Conservation (phyloP, 2,113 vertebrate species). For the Mirza zaza region DNA sequence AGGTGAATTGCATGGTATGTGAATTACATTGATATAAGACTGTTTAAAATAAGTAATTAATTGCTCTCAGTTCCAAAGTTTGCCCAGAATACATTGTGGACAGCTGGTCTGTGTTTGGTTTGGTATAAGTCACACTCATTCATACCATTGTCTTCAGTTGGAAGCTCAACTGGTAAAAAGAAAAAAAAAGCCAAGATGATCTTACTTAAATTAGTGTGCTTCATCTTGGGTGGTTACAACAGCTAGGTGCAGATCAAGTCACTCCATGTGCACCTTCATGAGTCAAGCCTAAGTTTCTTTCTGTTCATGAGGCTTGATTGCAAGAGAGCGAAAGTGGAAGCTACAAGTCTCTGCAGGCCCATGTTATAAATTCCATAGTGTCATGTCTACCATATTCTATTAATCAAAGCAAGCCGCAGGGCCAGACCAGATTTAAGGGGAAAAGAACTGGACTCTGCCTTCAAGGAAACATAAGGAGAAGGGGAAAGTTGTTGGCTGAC, state of each 20-base stretch:
- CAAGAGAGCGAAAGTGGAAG: neutral
- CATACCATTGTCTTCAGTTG: neutral
- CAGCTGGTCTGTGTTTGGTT: neutral
- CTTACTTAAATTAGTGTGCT: neutral
- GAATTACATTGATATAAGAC: neutral
- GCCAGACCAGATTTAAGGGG: neutral
- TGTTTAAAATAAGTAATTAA: neutral
- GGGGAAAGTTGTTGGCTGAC: neutral
- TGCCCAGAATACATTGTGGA: neutral
- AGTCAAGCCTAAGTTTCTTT: neutral
- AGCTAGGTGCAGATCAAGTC: neutral
- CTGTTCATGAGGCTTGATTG: neutral
- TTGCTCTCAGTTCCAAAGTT: neutral
- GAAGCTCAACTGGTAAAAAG: neutral
- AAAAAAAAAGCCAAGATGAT: neutral
- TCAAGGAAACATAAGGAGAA: neutral
- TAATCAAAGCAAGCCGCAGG: neutral
- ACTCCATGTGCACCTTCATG: too few relatives aligned
- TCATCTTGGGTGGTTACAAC: neutral
- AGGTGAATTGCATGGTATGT: neutral
- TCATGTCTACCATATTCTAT: neutral
- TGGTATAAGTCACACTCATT: neutral
- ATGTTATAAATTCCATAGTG: neutral
- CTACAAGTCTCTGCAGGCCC: neutral
- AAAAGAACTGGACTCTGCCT: neutral